Conservation (phyloP, 2,888 invertebrate species). For the Vesta saturnalis region DNA sequence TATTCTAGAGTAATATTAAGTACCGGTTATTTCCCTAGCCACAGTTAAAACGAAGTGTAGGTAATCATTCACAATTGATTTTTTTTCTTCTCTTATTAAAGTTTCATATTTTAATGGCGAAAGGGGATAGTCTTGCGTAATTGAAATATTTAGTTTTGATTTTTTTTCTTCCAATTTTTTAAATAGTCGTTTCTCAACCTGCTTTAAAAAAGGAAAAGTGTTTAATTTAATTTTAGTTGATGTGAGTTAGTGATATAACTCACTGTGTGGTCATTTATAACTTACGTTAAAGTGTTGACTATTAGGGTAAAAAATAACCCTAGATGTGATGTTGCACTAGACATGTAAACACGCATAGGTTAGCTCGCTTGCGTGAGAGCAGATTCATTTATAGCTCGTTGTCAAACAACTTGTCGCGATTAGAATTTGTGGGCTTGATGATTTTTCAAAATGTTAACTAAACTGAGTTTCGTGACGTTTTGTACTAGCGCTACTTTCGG, state of each 20-base stretch:
- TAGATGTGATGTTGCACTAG: slow-evolving; percentile 20
- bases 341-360: slow-evolving; percentile 39
- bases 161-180: background rate
- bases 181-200: no score
- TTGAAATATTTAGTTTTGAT: background rate
- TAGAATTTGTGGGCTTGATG: background rate
- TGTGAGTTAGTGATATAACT: no score
- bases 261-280: background rate
- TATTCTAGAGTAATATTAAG: slow-evolving; percentile 21
- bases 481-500: background rate
- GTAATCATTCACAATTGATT: background rate
- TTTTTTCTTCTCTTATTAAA: background rate
- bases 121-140: background rate
- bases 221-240: no score
- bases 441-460: background rate
- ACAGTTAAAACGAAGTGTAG: slow-evolving; percentile 1
- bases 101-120: background rate
- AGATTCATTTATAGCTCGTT: slow-evolving; percentile 52
- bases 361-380: slow-evolving; percentile 51
- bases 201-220: no score
- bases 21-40: slow-evolving; percentile 11
- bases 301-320: background rate
- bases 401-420: background rate
- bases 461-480: background rate
- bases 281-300: slow-evolving; percentile 16